These are phyloP conservation scores for Chromobotia macracanthus DNA, from an alignment of 2,797 vertebrate genomes.

Conservation along the genomic window DNA sequence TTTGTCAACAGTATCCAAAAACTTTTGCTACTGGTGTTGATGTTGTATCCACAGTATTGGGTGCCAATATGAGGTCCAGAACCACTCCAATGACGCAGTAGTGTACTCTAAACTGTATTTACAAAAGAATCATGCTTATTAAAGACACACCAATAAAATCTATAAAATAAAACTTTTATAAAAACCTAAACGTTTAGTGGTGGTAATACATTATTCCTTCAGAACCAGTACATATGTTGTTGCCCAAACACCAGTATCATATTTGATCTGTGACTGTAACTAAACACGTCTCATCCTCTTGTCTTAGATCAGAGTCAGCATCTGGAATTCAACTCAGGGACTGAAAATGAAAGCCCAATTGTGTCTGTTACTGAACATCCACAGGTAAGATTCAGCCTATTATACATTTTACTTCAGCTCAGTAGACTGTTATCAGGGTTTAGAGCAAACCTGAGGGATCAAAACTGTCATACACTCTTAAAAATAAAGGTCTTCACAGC, in stretches of 20 bases:
- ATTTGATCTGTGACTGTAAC: neutral
- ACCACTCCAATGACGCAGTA: neutral
- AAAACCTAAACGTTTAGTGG: neutral
- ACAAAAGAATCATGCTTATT: neutral
- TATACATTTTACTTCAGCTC: neutral
- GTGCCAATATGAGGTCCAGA: neutral
- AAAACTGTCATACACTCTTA: too few species aligned
- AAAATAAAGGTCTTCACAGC: too few species aligned
- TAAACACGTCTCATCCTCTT: neutral
- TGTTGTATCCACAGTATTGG: neutral
- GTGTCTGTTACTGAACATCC: neutral
- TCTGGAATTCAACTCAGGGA: neutral
- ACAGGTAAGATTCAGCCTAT: constrained; percentile 12
- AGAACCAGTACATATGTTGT: neutral
- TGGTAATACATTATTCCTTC: constrained; percentile 7
- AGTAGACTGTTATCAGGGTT: too few species aligned
- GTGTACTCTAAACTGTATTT: too few species aligned
- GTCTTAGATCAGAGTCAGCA: constrained; percentile 12
- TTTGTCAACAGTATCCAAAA: too few species aligned
- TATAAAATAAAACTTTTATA: too few species aligned
- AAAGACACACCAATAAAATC: neutral
- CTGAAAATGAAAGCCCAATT: constrained; percentile 3
- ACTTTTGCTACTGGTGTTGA: too few species aligned
- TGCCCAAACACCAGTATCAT: neutral
- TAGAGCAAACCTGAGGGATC: too few species aligned